Percentiles rank a stretch among this genome's conserved stretches.
phyloP scores from a whole-genome alignment of 2,888 invertebrate genomes.

The Bimastos eiseni region DNA sequence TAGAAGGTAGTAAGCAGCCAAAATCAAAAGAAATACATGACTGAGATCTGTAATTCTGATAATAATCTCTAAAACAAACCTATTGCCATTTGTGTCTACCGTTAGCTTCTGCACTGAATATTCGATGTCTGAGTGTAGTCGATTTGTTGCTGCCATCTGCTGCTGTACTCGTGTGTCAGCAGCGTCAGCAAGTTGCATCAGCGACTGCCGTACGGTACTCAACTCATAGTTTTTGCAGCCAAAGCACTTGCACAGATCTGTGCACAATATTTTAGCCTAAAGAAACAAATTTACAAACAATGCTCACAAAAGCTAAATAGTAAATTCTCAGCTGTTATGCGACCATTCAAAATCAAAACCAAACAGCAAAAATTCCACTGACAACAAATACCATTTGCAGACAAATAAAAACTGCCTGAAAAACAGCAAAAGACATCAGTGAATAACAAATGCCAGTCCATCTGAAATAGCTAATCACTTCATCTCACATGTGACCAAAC shows the following conservation, averaged over 20 bases:
- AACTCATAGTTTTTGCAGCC: slow-evolving; percentile 96
- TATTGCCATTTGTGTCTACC: neutral
- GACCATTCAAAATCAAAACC: neutral
- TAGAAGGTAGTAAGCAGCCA: neutral
- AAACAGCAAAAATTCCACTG: neutral
- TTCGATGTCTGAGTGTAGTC: slow-evolving; percentile 2
- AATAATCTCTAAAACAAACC: neutral
- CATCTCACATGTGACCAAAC: neutral
- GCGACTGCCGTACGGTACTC: slow-evolving; percentile 60
- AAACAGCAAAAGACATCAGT: neutral
- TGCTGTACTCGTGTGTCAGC: slow-evolving; percentile 66
- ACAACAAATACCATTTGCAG: neutral
- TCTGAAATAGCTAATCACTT: neutral
- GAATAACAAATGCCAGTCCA: neutral
- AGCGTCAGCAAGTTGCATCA: slow-evolving; percentile 67
- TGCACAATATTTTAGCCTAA: slow-evolving; percentile 95
- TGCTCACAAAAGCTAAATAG: neutral
- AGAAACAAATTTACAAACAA: neutral
- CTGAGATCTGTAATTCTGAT: no score
- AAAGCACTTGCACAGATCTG: slow-evolving; percentile 90
- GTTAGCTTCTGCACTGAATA: neutral
- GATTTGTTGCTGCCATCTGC: slow-evolving; percentile 63
- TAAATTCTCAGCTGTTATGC: neutral
- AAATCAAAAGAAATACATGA: neutral
- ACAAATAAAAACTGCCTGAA: neutral